Evolutionary conservation across 2,113 vertebrate genomes (phyloP), one percentile per base, ranked within the genome.

Genomic region (Clarias gariepinus): DNA sequence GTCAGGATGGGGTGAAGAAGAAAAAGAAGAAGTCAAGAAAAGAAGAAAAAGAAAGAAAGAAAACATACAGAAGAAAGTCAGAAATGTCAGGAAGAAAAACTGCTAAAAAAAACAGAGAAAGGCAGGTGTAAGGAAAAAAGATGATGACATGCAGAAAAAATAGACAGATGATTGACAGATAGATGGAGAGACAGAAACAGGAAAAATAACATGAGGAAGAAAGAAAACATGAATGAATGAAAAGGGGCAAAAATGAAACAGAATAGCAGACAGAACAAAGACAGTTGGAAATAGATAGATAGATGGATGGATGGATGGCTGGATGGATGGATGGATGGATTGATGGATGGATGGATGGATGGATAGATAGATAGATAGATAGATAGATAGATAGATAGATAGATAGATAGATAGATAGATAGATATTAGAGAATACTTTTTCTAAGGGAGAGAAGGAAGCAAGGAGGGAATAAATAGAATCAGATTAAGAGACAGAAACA

Each of bases 41-140:
- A 7, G 7, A 36, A 36, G n/a, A n/a, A 41, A 41, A 41, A 41
- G 41, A 41, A 41, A 5, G 41, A 41, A 41, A 41, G 41, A 41
- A 41, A 41, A 41, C 41, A 8, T 47, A 8, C 47, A 9, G 47
- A 47, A 47, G 33, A 36, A 36, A 36, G 33, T 2, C 33, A 36
- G n/a, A n/a, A 36, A 36, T 36, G 3, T 36, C 33, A 36, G 7
- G 47, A 47, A 47, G 47, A 47, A 6, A 47, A 47, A 7, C 47
- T 47, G 47, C 6, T 8, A 7, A 47, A 47, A 47, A 47, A 7
- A 47, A 86, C 86, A 88, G 61, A 85, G 85, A 87, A 82, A 90
- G 87, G 18, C 12, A 66, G 30, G 3, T 33, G 47, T 47, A 47
- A 47, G 16, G 66, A 68, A 7, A 68, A 66, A 66, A 28, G 61